A percentile compares a stretch with the other conserved stretches of the same genome.
These are phyloP conservation scores for Olivierus martensii DNA, from an alignment of 1,140 invertebrate species.

Conservation along the genomic window DNA sequence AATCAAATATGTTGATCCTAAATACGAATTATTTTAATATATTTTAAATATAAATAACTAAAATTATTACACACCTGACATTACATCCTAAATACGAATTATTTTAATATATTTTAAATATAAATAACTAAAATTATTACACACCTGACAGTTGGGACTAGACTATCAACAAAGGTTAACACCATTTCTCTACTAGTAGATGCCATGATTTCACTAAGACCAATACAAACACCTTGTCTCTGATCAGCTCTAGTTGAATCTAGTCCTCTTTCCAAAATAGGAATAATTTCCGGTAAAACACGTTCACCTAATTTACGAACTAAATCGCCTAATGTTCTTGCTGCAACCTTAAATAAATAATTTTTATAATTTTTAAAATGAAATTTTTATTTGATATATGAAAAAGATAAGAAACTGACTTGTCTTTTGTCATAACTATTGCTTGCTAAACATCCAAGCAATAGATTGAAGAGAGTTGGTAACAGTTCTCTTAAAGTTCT, in stretches of 20 bases:
- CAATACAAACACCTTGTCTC: slow-evolving; percentile 94
- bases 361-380: too few relatives aligned
- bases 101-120: too few relatives aligned
- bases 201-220: slow-evolving; percentile 93
- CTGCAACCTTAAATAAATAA: slow-evolving; percentile 52
- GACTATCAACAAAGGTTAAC: slow-evolving; percentile 78
- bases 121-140: too few relatives aligned
- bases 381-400: too few relatives aligned
- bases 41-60: too few relatives aligned
- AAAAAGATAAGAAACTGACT: slow-evolving; percentile 24
- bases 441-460: slow-evolving; percentile 84
- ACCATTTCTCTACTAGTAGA: slow-evolving; percentile 93
- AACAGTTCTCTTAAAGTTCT: slow-evolving; percentile 92
- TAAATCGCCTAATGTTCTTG: slow-evolving; percentile 88
- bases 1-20: neutral
- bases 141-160: slow-evolving; percentile 84
- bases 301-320: slow-evolving; percentile 95
- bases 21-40: too few relatives aligned
- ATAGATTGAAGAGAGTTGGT: slow-evolving; percentile 78
- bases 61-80: slow-evolving; percentile 44
- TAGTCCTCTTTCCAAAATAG: slow-evolving; percentile 84
- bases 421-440: slow-evolving; percentile 92
- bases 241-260: slow-evolving; percentile 83
- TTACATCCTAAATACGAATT: too few relatives aligned
- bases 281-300: slow-evolving; percentile 94